Evolutionary conservation across 2,797 vertebrate genomes (phyloP), one percentile per base, ranked within the genome.

Genomic region (Catamblyrhynchus diadema): DNA sequence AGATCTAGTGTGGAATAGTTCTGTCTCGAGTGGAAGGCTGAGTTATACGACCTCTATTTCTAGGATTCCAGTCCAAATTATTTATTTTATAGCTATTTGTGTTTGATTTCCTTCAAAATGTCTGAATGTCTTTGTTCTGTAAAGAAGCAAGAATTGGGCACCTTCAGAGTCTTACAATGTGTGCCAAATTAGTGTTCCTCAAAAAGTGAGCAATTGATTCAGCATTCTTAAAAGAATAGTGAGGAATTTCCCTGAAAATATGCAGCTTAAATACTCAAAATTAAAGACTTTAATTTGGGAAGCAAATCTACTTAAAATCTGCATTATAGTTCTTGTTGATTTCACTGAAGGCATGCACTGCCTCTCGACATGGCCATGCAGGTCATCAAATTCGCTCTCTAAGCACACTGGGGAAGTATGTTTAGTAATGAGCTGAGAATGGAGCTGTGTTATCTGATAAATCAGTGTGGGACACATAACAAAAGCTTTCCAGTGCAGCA

Each of bases 351-450:
- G 21, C 15, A 9, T 16, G 17, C 20, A 39, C 9, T 50, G 11
- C 32, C 24, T 50, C 14, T 37, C 5, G 3, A 15, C 64, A 54
- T 4, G 24, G 8, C 17, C 27, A 23, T 0, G 0, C 4, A 54
- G n/a, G 22, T n/a, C 22, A 61, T 4, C 13, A 28, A 11, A 32
- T 56, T 70, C 59, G 4, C 11, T 20, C 44, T 73, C 60, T 77
- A 67, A 47, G 24, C 28, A 42, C 32, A 8, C 9, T 4, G 6
- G 22, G 30, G 42, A 57, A 57, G 6, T 2, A 18, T 15, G 42
- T 75, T 67, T 71, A 39, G 13, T 39, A 61, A 57, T 54, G 27
- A 73, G 2, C 35, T 77, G 50, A 42, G 50, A 48, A 62, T 27
- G 35, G 42, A 83, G 11, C 30, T 82, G 24, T 41, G 19, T 30